A percentile compares a stretch with the other conserved stretches of the same genome.
Conservation (phyloP, 2,797 vertebrate genomes). For the Avahi laniger region DNA sequence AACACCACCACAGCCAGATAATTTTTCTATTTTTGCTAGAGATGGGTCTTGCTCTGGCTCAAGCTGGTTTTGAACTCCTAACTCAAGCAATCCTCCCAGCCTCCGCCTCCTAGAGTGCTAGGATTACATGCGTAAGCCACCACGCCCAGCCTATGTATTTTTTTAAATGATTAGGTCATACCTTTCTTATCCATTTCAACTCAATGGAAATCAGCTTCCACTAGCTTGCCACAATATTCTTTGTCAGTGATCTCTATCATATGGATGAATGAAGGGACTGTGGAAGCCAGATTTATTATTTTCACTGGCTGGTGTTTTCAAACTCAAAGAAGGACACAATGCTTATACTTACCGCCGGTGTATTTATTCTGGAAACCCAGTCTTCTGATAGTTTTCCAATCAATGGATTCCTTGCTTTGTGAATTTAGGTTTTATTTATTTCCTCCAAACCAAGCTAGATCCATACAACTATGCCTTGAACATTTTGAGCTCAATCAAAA, state of each 20-base stretch:
- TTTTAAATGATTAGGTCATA: not conserved
- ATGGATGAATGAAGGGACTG: no score
- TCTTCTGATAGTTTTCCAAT: not conserved
- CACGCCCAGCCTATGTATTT: no score
- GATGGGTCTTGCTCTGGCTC: not conserved
- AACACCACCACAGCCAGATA: not conserved
- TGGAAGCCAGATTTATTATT: not conserved
- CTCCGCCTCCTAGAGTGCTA: no score
- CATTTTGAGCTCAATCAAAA: not conserved
- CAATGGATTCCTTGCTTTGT: not conserved
- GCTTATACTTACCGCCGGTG: not conserved
- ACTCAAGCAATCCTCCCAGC: not conserved
- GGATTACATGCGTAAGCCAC: no score
- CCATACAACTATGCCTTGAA: not conserved
- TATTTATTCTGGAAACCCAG: not conserved
- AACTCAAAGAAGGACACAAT: not conserved
- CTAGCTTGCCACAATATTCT: not conserved
- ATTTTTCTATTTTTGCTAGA: not conserved
- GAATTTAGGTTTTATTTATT: not conserved
- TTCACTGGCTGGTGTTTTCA: not conserved
- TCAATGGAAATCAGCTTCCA: not conserved
- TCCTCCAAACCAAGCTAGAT: not conserved
- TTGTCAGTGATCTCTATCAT: not conserved
- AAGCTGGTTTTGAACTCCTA: not conserved
- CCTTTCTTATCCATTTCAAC: not conserved